phyloP scores from a whole-genome alignment of 2,797 vertebrate species.

The Ptychadena robeensis region DNA sequence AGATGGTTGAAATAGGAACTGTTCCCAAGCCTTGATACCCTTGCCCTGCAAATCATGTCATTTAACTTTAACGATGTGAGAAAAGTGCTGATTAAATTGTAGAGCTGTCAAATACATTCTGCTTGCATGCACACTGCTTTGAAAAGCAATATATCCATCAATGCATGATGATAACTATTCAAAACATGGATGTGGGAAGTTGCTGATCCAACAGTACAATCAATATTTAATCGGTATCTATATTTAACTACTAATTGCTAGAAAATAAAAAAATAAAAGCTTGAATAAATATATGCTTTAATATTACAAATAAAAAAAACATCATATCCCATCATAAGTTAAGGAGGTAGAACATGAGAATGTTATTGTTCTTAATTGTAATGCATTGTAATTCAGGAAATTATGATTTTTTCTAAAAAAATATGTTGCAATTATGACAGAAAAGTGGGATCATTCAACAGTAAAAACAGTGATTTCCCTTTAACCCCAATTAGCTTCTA shows the following conservation, averaged over 20 bases:
- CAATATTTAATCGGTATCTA: not conserved
- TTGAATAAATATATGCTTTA: not conserved
- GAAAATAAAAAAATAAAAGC: not conserved
- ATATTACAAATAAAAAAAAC: too few relatives aligned
- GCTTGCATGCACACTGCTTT: slow-evolving; percentile 17
- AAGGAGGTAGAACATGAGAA: not conserved
- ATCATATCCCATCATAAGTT: too few relatives aligned
- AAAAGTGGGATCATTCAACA: too few relatives aligned
- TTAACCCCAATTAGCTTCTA: too few relatives aligned
- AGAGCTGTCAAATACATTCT: slow-evolving; percentile 18
- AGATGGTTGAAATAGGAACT: not conserved
- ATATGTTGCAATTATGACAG: too few relatives aligned
- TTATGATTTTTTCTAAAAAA: too few relatives aligned
- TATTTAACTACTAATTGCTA: slow-evolving; percentile 1
- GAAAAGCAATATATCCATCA: slow-evolving; percentile 2
- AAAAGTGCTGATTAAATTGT: slow-evolving; percentile 24
- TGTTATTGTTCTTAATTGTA: not conserved
- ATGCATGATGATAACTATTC: not conserved
- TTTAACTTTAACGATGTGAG: not conserved
- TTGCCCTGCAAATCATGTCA: not conserved
- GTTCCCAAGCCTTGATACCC: slow-evolving; percentile 6
- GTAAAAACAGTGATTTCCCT: too few relatives aligned
- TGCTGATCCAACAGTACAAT: slow-evolving; percentile 10
- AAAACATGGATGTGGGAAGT: not conserved
- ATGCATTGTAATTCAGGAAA: not conserved